Conservation (phyloP, 2,797 vertebrate genomes). For the Lophotriccus pileatus region DNA sequence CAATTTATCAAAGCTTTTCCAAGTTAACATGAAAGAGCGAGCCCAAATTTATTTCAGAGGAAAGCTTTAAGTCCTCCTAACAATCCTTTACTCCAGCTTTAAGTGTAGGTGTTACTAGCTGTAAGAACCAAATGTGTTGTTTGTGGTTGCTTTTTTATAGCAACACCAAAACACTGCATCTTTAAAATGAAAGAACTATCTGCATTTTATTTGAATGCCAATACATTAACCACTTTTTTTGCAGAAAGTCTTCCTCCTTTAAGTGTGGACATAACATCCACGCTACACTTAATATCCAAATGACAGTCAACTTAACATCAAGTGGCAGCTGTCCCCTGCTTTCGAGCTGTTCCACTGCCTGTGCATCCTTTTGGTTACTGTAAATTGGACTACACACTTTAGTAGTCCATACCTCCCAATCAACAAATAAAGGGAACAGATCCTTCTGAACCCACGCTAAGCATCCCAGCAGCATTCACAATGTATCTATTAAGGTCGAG, state of each 20-base stretch:
- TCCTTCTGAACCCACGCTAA: not conserved
- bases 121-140: not conserved
- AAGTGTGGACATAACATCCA: not conserved
- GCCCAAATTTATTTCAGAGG: not conserved
- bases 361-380: not conserved
- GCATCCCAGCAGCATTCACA: not conserved
- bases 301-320: not conserved
- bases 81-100: not conserved
- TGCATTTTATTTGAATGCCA: not conserved
- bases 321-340: not conserved
- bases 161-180: not conserved
- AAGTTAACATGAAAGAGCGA: not conserved
- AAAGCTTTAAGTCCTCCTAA: not conserved
- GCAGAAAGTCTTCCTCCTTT: not conserved
- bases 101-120: not conserved
- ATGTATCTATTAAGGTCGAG: not conserved
- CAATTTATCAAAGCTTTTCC: not conserved
- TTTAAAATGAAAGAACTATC: not conserved
- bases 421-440: not conserved
- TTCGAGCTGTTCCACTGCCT: not conserved
- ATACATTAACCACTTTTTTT: not conserved
- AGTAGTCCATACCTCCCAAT: not conserved
- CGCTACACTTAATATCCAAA: not conserved
- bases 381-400: not conserved
- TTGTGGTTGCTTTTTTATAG: not conserved